Base-by-base conservation (phyloP, 2,113 vertebrate genomes). In the Aptenodytes patagonicus region DNA sequence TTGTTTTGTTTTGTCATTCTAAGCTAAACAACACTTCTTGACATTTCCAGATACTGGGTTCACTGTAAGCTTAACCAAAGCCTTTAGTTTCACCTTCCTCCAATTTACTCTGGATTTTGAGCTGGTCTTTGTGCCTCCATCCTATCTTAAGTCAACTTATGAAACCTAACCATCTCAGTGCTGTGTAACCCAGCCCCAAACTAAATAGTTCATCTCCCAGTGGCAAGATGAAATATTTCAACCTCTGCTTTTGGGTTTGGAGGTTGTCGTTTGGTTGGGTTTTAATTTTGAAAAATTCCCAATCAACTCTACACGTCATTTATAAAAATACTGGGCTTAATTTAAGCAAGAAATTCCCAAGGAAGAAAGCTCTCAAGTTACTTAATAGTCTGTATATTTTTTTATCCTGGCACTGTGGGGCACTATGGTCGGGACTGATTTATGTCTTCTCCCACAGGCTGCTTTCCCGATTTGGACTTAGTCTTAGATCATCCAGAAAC, bases 81-180 rank as follows among this genome's bases (percentile, higher is more conserved):
- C 17, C 54, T 83, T 90, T 71, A 51, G 18, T 83, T 88, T 93
- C 60, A 70, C 66, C 31, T 87, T 91, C 28, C 65, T 73, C 61
- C 87, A 89, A 10, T 89, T 94, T 93, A 81, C 14, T 78, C 40
- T 70, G 25, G 9, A 54, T 94, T 93, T 62, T 78, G 60, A 91
- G 25, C 34, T 57, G 14, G 31, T 49, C 34, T 55, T 93, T 86
- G 38, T 82, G 38, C 15, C 25, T 94, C 32, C 20, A 7, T 10
- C 83, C 42, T 21, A 24, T 40, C 75, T 70, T 31, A 83, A 70
- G 21, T 61, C 40, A 65, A 3, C 4, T 61, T 25, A 28, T 20
- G 26, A 71, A 90, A 51, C 3, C 55, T 83, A 52, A 73, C 36
- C 18, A 51, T 60, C 26, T 80, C 2, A 0, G n/a, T 38, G 9